phyloP scores from a whole-genome alignment of 2,888 invertebrate genomes.

The Netelia inedita region DNA sequence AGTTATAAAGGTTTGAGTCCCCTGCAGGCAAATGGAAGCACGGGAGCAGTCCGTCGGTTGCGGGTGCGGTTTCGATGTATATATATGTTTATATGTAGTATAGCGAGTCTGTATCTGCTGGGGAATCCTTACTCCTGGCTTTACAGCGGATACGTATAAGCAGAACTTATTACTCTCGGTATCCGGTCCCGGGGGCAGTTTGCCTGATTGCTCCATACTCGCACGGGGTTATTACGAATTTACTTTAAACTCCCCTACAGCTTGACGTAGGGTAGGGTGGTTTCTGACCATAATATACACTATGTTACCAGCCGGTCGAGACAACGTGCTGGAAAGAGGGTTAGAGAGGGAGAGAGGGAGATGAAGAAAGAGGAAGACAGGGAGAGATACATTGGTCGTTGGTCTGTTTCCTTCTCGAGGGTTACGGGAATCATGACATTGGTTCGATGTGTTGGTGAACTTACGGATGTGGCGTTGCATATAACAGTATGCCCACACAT shows the following conservation, averaged over 20 bases:
- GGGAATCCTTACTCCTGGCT: conserved; percentile 55
- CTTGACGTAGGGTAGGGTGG: conserved; percentile 17
- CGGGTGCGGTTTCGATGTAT: conserved; percentile 9
- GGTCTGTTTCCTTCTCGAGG: conserved; percentile 21
- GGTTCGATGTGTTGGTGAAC: conserved; percentile 19
- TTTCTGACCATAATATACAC: conserved; percentile 50
- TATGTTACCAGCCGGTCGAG: conserved; percentile 15
- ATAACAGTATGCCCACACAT: conserved; percentile 28
- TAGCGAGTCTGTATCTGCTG: conserved; percentile 16
- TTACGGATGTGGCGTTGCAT: conserved; percentile 21
- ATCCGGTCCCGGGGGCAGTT: conserved; percentile 64
- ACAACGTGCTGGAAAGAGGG: conserved; percentile 3
- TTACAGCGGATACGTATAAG: conserved; percentile 59
- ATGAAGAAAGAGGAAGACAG: background rate
- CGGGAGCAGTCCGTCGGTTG: conserved; percentile 21
- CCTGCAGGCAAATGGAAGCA: conserved; percentile 35
- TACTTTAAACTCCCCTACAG: conserved; percentile 59
- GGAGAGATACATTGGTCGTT: conserved; percentile 6
- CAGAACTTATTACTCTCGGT: conserved; percentile 65
- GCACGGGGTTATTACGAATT: conserved; percentile 65
- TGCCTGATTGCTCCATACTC: conserved; percentile 63
- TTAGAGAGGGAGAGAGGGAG: background rate
- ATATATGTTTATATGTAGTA: conserved; percentile 20
- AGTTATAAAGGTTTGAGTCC: conserved; percentile 23
- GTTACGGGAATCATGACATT: conserved; percentile 28